These are phyloP conservation scores for Hyles lineata DNA, from an alignment of 2,888 invertebrate genomes.

Conservation along the genomic window DNA sequence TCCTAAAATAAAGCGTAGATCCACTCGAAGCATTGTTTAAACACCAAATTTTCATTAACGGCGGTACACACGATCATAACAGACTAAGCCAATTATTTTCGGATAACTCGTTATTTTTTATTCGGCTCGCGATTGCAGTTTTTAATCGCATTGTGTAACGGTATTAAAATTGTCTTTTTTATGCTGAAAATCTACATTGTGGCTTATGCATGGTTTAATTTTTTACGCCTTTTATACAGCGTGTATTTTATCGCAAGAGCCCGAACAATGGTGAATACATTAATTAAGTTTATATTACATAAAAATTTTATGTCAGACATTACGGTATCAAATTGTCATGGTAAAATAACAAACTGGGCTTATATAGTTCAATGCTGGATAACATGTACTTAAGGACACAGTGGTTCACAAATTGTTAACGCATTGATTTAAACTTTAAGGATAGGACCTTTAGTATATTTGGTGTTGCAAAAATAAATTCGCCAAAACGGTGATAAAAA, in stretches of 20 bases:
- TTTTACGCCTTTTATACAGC: no score
- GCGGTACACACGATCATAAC: neutral
- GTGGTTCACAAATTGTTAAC: no score
- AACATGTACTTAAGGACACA: no score
- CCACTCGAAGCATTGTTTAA: neutral
- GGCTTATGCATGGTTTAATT: neutral
- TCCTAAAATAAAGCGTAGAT: neutral
- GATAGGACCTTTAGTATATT: no score
- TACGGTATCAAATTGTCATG: neutral
- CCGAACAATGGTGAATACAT: no score
- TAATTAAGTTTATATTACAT: no score
- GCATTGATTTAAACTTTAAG: no score
- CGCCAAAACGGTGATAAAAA: no score
- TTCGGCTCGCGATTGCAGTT: constrained; percentile 1
- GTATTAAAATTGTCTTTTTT: neutral
- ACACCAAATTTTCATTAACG: constrained; percentile 7
- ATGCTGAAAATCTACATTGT: neutral
- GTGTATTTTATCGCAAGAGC: no score
- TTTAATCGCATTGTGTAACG: constrained; percentile 9
- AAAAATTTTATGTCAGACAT: neutral
- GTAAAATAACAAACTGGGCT: no score
- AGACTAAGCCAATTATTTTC: constrained; percentile 18
- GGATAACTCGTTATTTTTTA: constrained; percentile 22
- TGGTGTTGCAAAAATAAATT: no score
- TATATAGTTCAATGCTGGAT: no score